Evolutionary conservation across 1,140 invertebrate species (phyloP), one percentile per base, ranked within the genome.

Genomic region (Bombyx mandarina): DNA sequence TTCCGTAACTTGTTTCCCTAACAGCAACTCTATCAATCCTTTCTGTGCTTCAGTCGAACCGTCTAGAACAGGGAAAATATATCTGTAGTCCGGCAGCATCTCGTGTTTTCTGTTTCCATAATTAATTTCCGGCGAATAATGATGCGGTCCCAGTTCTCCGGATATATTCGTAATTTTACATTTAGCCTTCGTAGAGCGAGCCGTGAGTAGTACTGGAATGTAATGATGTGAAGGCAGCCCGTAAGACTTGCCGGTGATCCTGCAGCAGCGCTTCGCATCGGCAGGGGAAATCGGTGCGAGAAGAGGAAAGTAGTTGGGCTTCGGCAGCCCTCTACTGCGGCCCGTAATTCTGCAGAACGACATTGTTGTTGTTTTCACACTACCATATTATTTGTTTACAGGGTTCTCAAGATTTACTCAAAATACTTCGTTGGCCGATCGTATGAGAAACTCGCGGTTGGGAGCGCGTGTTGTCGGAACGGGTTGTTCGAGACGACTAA

Each of bases 261-360:
- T 90, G 74, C 94, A 95, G 66, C 93, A 93, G 57, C 93, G 89
- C 73, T 93, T 92, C 1, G 94, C 94, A 67, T 95, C 94, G 3
- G 93, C 93, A 3, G 94, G 94, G 52, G 93, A 94, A 57, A 95
- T 93, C 0, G 94, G 92, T 12, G 94, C 94, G 43, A 96, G 85
- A 42, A 96, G 87, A 3, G 95, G 94, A 69, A 96, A 94, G 76
- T 96, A 96, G 83, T 95, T 94, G 43, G 94, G 93, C 67, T 94
- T 93, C 47, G 94, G 93, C 62, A 96, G 90, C 63, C 93, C 93
- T 48, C 93, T 90, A 77, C 93, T 94, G 67, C 91, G 91, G 44
- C 93, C 94, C 44, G 94, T 96, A 59, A 96, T 95, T 79, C 94
- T 92, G 85, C 94, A 95, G 76, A 91, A 94, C 51, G 93, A 93